Evolutionary conservation across 2,888 invertebrate species (phyloP), one percentile per base, ranked within the genome.

Genomic region (Ctena decussata): DNA sequence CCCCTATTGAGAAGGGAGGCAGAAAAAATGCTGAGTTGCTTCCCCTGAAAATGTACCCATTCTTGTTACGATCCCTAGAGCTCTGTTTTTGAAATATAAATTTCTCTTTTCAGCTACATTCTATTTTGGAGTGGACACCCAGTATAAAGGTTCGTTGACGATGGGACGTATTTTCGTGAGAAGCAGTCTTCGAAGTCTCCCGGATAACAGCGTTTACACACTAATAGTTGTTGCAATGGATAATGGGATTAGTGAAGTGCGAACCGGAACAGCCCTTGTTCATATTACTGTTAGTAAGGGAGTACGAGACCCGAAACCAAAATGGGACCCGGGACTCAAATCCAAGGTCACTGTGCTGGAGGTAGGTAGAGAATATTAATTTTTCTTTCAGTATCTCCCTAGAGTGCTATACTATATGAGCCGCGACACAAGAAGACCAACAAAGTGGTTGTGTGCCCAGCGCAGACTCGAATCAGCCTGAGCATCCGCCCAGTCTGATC

Each of bases 201-300:
- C 90, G 0, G 83, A 82, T 32, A 77, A 82, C 6, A 74, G 73
- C 46, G 32, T 80, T 15, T 86, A 84, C 46, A 46, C 73, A 24
- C 39, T 90, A 70, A 75, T 65, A 21, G 79, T 90, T 0, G 6
- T 37, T 12, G 91, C 91, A 18, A 65, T 27, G 5, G 94, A 95
- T 84, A 80, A 72, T 32, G 94, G 93, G 8, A 53, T 0, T 5
- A 21, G 39, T 30, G 92, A 91, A 18, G 85, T 90, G 6, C 80
- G 89, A 15, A 84, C 76, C 35, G 89, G 91, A 11, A 89, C 85
- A 15, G 91, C 92, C 21, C 90, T 83, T 2, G 94, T 95, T 6
- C 87, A 82, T 57, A 94, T 96, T 39, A 97, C 97, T 70, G 96
- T 98, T 1, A 96, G 86, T 27, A 91, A 89, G 71, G 92, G 91